Conservation (phyloP, 37 sponge, comb jelly and placozoan genomes). For the Ephydatia muelleri region DNA sequence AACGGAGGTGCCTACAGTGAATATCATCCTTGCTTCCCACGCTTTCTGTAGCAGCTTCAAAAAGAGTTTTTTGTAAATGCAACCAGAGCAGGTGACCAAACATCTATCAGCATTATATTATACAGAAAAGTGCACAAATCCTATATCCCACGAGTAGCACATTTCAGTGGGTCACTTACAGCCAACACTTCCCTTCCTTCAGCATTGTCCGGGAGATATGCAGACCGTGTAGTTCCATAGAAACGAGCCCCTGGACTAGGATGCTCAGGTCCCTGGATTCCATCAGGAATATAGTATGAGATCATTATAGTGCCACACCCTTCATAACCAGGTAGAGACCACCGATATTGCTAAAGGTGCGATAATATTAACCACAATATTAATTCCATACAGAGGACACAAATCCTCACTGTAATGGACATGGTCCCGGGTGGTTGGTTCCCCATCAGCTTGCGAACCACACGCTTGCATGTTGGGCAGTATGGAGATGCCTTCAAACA, state of each 20-base stretch:
- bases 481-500: conserved; percentile 22
- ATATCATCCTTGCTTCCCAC: conserved; percentile 54
- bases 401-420: neutral
- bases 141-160: too few relatives aligned
- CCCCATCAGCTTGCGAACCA: conserved; percentile 52
- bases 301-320: conserved; percentile 54
- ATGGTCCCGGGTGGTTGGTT: conserved; percentile 60
- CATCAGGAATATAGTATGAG: conserved; percentile 60
- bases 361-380: neutral
- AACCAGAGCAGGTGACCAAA: too few relatives aligned
- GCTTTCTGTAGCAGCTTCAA: conserved; percentile 54
- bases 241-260: conserved; percentile 75
- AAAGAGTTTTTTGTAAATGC: neutral
- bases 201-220: conserved; percentile 68
- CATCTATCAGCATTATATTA: too few relatives aligned
- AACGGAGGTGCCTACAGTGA: conserved; percentile 67
- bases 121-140: too few relatives aligned
- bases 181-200: conserved; percentile 64
- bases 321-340: conserved; percentile 62
- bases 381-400: neutral
- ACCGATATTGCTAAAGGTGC: neutral
- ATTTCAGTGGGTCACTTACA: too few relatives aligned
- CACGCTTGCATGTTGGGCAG: conserved; percentile 58
- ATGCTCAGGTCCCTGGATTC: conserved; percentile 55
- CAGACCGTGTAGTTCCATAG: conserved; percentile 48